Base-by-base conservation (phyloP, 2,888 invertebrate genomes). In the Lymantria monacha region DNA sequence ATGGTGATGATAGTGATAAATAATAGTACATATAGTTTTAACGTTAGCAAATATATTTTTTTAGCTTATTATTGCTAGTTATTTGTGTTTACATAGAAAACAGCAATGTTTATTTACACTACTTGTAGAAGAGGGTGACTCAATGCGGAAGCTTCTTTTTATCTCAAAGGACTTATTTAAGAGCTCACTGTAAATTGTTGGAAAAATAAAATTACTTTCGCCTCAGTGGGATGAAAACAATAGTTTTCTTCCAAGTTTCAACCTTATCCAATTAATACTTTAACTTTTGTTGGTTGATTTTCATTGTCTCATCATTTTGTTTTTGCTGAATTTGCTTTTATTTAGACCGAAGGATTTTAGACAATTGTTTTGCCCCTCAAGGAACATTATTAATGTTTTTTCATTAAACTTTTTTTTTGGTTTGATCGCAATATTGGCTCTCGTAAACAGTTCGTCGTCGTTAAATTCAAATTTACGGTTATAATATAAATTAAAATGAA, bases 121-220 rank as follows among this genome's bases (percentile, higher is more conserved):
- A 52, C 63, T 57, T 61, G 47, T 44, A 42, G 50, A 63, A 46
- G 51, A 51, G 37, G 52, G 49, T 30, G 48, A 51, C 49, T 57
- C 33, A 48, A 53, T 61, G 55, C 48, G 50, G 53, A 56, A 53
- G 33, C 33, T 47, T 44, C 56, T 42, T 49, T 61, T 63, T 36
- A 59, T 48, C 50, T 43, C 53, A 48, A 59, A 44, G 53, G 52
- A 61, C 56, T 63, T 67, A 38, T 65, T 63, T 59, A 59, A 63
- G 53, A 51, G 53, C 48, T 56, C 48, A 42, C 56, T 56, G 49
- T 54, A 53, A 63, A 66, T 63, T 63, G 63, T 56, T 48, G 49
- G 46, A 44, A 47, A 63, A 59, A 60, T 66, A 63, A 65, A 63
- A 63, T 63, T 44, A 56, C 51, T 49, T 48, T 60, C 57, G 46